phyloP scores from a whole-genome alignment of 2,113 vertebrate genomes.

The Micronycteris hirsuta region DNA sequence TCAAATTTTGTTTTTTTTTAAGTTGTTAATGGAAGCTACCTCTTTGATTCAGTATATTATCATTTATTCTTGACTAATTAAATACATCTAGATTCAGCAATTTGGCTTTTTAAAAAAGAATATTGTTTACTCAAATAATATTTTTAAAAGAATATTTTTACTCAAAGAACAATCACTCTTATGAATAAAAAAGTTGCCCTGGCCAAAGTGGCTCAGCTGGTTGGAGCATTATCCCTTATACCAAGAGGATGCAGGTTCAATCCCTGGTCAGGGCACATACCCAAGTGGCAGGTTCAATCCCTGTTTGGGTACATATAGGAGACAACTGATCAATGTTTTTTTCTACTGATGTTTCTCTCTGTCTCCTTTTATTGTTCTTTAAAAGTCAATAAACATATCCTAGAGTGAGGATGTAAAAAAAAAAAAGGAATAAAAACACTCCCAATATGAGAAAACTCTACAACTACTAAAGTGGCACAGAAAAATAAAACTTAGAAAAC shows the following conservation, averaged over 20 bases:
- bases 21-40: neutral
- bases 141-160: neutral
- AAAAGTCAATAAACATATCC: neutral
- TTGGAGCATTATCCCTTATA: neutral
- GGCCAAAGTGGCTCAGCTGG: neutral
- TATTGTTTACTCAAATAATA: neutral
- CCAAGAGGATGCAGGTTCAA: neutral
- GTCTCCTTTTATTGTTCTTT: neutral
- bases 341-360: neutral
- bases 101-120: neutral
- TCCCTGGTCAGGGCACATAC: neutral
- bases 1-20: neutral
- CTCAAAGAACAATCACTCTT: neutral
- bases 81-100: conserved; percentile 17
- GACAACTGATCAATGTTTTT: neutral
- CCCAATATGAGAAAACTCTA: neutral
- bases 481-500: neutral
- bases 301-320: neutral
- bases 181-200: neutral
- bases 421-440: neutral
- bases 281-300: neutral
- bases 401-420: neutral
- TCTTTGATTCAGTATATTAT: conserved; percentile 16
- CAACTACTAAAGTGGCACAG: neutral
- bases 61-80: conserved; percentile 20